Base-by-base conservation (phyloP, 2,888 invertebrate genomes). In the Lumbricus terrestris region DNA sequence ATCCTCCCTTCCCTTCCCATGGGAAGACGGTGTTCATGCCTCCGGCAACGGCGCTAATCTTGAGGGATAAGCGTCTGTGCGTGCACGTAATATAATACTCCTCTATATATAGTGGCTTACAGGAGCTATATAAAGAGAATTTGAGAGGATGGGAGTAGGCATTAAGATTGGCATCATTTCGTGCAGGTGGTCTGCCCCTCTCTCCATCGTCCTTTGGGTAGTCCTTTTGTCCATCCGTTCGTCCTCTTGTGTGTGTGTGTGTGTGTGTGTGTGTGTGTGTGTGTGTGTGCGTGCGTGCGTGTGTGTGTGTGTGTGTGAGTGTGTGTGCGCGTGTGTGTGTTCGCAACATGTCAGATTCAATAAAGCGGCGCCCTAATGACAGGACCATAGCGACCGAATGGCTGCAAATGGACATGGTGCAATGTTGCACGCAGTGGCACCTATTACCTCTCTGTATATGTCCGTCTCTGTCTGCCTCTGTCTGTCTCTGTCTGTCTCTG, bases 71-170 rank as follows among this genome's bases (percentile, higher is more conserved):
- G 29, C 69, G 29, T 13, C 6, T 8, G n/a, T 69, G 6, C n/a
- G n/a, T 69, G 11, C 6, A 11, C 13, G 8, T 69, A 69, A 13
- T 42, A 42, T 42, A 15, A 42, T 42, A 42, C n/a, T n/a, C n/a
- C n/a, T n/a, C n/a, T 42, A 42, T 42, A 42, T 42, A 42, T 42
- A 42, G 11, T 16, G 11, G 16, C 16, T 2, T 2, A 16, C 2
- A 3, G 2, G 6, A 42, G 11, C 11, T 42, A 47, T 47, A 16
- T 47, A 47, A n/a, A 69, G 69, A 35, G 37, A 96, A 97, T 1
- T 95, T n/a, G n/a, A n/a, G n/a, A n/a, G 42, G 33, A 82, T 38
- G n/a, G 33, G 40, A 82, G 38, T 54, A 88, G 34, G 5, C 35
- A n/a, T 11, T 82, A 89, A 37, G 8, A 89, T 89, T 34, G 35